Evolutionary conservation across 2,797 vertebrate species (phyloP).

Genomic region (Cetoscarus ocellatus): DNA sequence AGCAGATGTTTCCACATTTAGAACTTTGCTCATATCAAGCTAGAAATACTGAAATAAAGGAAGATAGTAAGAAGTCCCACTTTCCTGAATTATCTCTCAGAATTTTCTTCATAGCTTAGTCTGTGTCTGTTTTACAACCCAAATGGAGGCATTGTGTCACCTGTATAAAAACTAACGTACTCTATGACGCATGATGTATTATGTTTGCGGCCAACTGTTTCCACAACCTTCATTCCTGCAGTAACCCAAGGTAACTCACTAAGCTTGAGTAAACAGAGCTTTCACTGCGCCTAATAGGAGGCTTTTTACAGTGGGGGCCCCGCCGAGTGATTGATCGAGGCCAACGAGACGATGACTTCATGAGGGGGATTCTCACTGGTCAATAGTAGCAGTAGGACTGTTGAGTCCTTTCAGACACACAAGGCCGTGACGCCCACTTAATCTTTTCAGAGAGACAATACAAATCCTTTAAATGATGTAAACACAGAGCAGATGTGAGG

Average conservation of each 20-base stretch:
- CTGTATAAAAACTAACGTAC: slow-evolving; percentile 12
- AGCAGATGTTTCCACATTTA: slow-evolving; percentile 28
- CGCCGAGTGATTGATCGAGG: slow-evolving; percentile 63
- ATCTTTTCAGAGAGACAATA: slow-evolving; percentile 70
- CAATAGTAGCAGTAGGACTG: slow-evolving; percentile 50
- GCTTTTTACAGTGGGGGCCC: slow-evolving; percentile 66
- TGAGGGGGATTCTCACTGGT: slow-evolving; percentile 61
- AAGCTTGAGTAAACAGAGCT: slow-evolving; percentile 73
- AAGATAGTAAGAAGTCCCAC: slow-evolving; percentile 16
- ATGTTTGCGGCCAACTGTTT: slow-evolving; percentile 43
- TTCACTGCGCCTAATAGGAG: slow-evolving; percentile 69
- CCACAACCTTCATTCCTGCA: slow-evolving; percentile 50
- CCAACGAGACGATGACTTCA: slow-evolving; percentile 66
- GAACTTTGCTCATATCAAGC: slow-evolving; percentile 27
- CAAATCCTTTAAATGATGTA: slow-evolving; percentile 65
- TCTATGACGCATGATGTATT: slow-evolving; percentile 28
- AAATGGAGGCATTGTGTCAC: slow-evolving; percentile 9
- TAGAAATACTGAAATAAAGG: slow-evolving; percentile 21
- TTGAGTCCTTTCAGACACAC: slow-evolving; percentile 61
- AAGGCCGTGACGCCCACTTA: slow-evolving; percentile 63
- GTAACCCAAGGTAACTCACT: slow-evolving; percentile 66
- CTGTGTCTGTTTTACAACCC: slow-evolving; percentile 11
- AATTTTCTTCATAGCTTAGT: slow-evolving; percentile 33
- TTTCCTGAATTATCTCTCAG: slow-evolving; percentile 51
- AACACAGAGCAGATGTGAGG: slow-evolving; percentile 47